These are phyloP conservation scores for Aegithalos caudatus DNA, from an alignment of 2,113 vertebrate genomes.

Conservation along the genomic window DNA sequence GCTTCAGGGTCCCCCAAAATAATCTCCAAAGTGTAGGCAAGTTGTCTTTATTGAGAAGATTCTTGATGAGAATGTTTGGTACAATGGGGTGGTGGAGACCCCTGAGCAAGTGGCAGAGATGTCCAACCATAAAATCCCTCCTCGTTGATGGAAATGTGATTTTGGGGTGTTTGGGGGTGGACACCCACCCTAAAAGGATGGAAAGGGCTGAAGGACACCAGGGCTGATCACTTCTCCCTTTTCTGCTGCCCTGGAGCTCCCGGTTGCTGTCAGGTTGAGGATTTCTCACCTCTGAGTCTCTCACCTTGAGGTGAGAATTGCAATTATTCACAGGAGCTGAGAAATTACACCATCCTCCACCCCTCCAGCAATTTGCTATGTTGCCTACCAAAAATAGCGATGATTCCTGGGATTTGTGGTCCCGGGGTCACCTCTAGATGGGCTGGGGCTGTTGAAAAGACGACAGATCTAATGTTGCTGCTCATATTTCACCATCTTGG, in stretches of 20 bases:
- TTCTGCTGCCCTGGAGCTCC: not conserved
- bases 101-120: fast-evolving
- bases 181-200: not conserved
- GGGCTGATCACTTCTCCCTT: fast-evolving
- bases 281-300: not conserved
- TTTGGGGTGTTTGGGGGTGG: not conserved
- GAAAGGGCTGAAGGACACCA: not conserved
- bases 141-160: not conserved
- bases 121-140: not conserved
- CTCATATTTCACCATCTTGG: not conserved
- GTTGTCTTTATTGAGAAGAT: not conserved
- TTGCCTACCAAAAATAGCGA: not conserved
- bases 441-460: not conserved
- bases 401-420: not conserved
- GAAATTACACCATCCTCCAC: not conserved
- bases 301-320: not conserved
- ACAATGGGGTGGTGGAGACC: not conserved
- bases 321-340: not conserved
- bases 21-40: not conserved
- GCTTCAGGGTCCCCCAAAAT: not conserved
- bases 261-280: not conserved
- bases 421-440: not conserved
- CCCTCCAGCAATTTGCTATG: not conserved
- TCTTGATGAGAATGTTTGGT: not conserved
- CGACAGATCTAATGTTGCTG: not conserved